Conservation (phyloP, 2,113 vertebrate species). For the Rattus norvegicus region GRCr8 NC_086036.1:41622501-41623000, state of each 20-base stretch:
- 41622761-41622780: background rate
- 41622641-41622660: background rate
- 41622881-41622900: background rate
- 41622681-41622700: background rate
- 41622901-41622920: background rate
- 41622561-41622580: background rate
- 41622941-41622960: slow-evolving; percentile 22
- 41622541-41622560: background rate
- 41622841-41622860: background rate
- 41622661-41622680: background rate
- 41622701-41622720: background rate
- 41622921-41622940: background rate
- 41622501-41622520: background rate
- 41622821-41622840: background rate
- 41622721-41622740: background rate
- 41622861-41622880: background rate
- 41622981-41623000: background rate
- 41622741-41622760: background rate
- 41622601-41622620: background rate
- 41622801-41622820: background rate
- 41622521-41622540: background rate
- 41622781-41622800: background rate
- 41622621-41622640: too few species aligned
- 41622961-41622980: background rate
- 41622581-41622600: background rate